Base-by-base conservation (phyloP, 92 coral and sea anemone genomes). In the Porites divaricata region DNA sequence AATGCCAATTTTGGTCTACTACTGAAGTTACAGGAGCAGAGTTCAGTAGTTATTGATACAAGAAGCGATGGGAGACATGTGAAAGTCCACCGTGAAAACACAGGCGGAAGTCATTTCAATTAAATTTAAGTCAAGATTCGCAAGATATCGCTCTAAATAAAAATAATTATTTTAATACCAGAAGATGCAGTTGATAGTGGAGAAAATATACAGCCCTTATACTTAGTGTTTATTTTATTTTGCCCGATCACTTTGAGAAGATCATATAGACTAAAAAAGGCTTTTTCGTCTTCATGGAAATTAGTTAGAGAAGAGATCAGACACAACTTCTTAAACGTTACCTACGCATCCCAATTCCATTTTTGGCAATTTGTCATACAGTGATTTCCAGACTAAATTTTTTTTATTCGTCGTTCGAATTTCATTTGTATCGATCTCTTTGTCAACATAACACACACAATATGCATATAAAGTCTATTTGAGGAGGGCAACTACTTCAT, bases 171-270 rank as follows among this genome's bases (percentile, higher is more conserved):
- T 35, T 35, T 6, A 35, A 35, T 4, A 6, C 45, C 5, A 35
- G 45, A 35, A 2, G 45, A 35, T 35, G 45, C 45, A 35, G 45
- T 35, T 35, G 45, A 35, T 35, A 35, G 7, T 35, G 3, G 0
- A 35, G 45, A 35, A 35, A n/a, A n/a, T n/a, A n/a, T n/a, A 72
- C 72, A 82, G 45, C 78, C 70, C 73, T 72, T 63, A 63, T 16
- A 9, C 48, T 35, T 63, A 24, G 61, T 72, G 61, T 82, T 72
- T 82, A 63, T 50, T 82, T 72, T 72, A 45, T 16, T 26, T 70
- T 59, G 61, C 8, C 52, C 45, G 45, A 79, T 15, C 16, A 17
- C 50, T 79, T 79, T 51, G 25, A 14, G 10, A 24, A 23, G 25
- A 35, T 35, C 45, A 6, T 35, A 35, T 4, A 35, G 45, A 35